Evolutionary conservation across 2,797 vertebrate genomes (phyloP).

Genomic region (Dermochelys coriacea): DNA sequence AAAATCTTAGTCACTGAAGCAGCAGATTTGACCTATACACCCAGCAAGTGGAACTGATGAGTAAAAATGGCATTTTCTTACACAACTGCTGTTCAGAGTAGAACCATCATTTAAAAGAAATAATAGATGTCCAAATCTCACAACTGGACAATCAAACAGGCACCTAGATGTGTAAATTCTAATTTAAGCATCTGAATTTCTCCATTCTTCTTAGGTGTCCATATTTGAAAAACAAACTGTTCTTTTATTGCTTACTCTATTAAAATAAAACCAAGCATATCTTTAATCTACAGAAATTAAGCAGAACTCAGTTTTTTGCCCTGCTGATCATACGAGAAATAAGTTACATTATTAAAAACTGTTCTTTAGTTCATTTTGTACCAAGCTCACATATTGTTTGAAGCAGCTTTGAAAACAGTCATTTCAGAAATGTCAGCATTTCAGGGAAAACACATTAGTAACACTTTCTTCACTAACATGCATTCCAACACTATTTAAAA

Average conservation of each 20-base stretch:
- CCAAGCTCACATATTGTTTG: not conserved
- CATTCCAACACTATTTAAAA: not conserved
- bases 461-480: not conserved
- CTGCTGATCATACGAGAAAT: not conserved
- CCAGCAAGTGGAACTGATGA: not conserved
- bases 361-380: too few relatives aligned
- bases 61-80: not conserved
- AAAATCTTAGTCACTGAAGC: not conserved
- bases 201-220: not conserved
- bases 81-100: not conserved
- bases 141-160: not conserved
- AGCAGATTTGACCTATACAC: not conserved
- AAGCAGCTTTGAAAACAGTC: not conserved
- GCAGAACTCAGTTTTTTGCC: not conserved
- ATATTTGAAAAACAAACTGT: not conserved
- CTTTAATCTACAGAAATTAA: not conserved
- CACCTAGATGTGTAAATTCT: not conserved
- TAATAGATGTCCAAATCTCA: not conserved
- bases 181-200: not conserved
- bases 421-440: not conserved
- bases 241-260: not conserved
- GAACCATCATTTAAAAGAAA: not conserved
- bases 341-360: too few relatives aligned
- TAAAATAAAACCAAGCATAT: not conserved
- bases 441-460: not conserved